Evolutionary conservation across 37 sponge, comb jelly and placozoan genomes (phyloP), one percentile per base, ranked within the genome.

Genomic region (Cliona cf. orientalis): DNA sequence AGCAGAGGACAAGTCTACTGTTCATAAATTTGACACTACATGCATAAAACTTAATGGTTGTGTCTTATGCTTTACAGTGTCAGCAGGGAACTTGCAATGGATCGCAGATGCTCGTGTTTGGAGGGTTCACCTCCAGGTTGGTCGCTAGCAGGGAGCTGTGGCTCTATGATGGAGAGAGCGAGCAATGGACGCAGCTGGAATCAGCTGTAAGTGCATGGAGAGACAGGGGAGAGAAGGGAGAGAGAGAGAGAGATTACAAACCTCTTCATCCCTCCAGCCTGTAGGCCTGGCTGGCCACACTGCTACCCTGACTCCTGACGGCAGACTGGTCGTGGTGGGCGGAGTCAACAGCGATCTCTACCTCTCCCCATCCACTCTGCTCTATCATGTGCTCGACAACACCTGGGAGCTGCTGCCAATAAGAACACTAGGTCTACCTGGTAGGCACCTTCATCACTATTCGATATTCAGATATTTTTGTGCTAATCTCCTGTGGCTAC

Each of bases 91-190:
- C 2, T 2, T 19, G 71, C 3, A 46, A 19, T 23, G 71, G 26
- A 9, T 40, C 46, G 22, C 36, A 35, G 4, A 44, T 71, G 71
- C 26, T 71, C 28, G 14, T 71, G 44, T 26, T 71, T 31, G 71
- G 71, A 43, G 71, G 71, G 4, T 42, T 71, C 25, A 41, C 71
- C 46, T 71, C 71, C 25, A 43, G 2, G 46, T 17, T 2, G 5
- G 71, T 4, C 5, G 46, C 43, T n/a, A 71, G 71, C 46, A 44
- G 46, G n/a, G 71, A 71, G 71, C 71, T 71, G 5, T 71, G 71
- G 71, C 71, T n/a, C 46, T 71, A 44, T 46, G 43, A 42, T 19
- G 29, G 25, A 28, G n/a, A 4, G 46, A 23, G 29, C 5, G 45
- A 78, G 79, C 46, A 42, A 44, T 78, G 61, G 79, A 62, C 65